Percentiles rank a stretch among this genome's conserved stretches.
Conservation (phyloP, 1,140 invertebrate genomes). For the Brachionus sp. region DNA sequence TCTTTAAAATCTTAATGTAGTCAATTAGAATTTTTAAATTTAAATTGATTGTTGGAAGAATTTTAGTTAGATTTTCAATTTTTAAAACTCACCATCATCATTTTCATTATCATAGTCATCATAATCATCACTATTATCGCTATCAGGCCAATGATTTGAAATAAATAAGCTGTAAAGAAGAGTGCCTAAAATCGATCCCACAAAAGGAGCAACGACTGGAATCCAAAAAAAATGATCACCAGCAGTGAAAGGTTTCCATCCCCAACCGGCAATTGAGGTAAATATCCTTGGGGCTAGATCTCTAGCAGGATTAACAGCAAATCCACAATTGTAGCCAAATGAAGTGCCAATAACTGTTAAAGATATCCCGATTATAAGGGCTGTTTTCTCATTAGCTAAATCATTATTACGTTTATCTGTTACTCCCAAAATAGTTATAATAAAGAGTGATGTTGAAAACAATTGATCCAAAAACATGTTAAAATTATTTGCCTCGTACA, state of each 20-base stretch:
- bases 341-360: slow-evolving; percentile 61
- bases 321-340: slow-evolving; percentile 65
- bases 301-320: slow-evolving; percentile 67
- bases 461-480: slow-evolving; percentile 44
- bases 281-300: slow-evolving; percentile 66
- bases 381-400: background rate
- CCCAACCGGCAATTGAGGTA: slow-evolving; percentile 64
- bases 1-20: too few relatives aligned
- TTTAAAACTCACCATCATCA: background rate
- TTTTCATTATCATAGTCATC: background rate
- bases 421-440: slow-evolving; percentile 29
- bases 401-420: slow-evolving; percentile 43
- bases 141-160: slow-evolving; percentile 24
- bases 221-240: slow-evolving; percentile 53
- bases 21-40: background rate
- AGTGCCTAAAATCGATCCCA: slow-evolving; percentile 63
- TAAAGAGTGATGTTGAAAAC: slow-evolving; percentile 27
- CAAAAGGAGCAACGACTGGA: slow-evolving; percentile 61
- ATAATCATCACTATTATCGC: background rate
- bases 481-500: background rate
- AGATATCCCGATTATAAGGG: slow-evolving; percentile 40
- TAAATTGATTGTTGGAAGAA: background rate
- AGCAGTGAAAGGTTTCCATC: slow-evolving; percentile 59
- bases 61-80: background rate
- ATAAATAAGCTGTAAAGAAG: slow-evolving; percentile 55